Base-by-base conservation (phyloP, 2,888 invertebrate species). In the Luperina testacea region DNA sequence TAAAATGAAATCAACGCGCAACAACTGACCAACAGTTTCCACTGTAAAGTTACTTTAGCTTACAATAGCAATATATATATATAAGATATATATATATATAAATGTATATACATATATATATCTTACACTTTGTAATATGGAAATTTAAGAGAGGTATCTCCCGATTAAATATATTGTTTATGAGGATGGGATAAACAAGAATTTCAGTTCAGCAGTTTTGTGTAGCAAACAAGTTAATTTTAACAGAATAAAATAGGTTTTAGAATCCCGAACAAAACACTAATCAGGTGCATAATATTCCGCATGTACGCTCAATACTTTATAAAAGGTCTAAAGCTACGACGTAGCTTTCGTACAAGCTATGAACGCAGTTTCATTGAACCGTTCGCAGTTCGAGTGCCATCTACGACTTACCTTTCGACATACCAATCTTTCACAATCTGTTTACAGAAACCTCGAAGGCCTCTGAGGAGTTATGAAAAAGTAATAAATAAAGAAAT, bases 361-460 rank as follows among this genome's bases (percentile, higher is more conserved):
- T 87, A 86, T 86, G 88, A 89, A 84, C 87, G 87, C 87, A 90
- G 82, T 92, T 89, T 87, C 87, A 91, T 90, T 90, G 90, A 91
- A 87, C 89, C 91, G 85, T 85, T 88, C 89, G 80, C 81, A 80
- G 81, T 88, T 90, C 84, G 87, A 88, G 86, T 78, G 59, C 78
- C 89, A 78, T 87, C 85, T 77, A 75, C 81, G 11, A 77, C 79
- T 75, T 75, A 81, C 85, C 72, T 83, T 73, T 75, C 82, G 78
- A 82, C 85, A 80, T 82, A 86, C 83, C 80, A 85, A 86, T 87
- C 84, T 89, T 87, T 72, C 67, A 81, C 75, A 82, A 83, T 82
- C 79, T 83, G 81, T 86, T 81, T 87, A 88, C 81, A 88, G 79
- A 82, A 87, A 82, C 78, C 72, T 81, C 71, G 42, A 87, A 82